Base-by-base conservation (phyloP, 2,888 invertebrate genomes). In the Homarus gammarus region DNA sequence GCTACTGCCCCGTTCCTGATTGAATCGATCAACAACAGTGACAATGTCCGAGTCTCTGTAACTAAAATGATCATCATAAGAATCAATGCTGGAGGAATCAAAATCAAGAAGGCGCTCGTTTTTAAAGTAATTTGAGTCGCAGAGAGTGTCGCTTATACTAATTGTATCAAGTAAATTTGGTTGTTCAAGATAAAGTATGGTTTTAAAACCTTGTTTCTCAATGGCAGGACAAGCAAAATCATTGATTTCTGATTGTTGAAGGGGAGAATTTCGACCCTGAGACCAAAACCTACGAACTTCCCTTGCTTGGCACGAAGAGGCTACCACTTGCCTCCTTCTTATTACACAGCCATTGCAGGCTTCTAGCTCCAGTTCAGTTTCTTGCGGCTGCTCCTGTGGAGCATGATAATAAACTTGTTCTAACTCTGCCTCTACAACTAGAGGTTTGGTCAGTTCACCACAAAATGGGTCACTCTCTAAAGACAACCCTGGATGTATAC, bases 341-440 rank as follows among this genome's bases (percentile, higher is more conserved):
- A 89, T 51, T 15, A 89, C 89, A 70, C 89, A 84, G n/a, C 89
- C 89, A 79, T 89, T 61, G 27, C 40, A 36, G 56, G 89, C 79
- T 72, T 56, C 89, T 40, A 84, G 36, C 72, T 89, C 89, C 72
- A 84, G 40, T 72, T 89, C 89, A 73, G 75, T 89, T 27, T 70
- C 33, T 27, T 84, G 51, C 33, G 89, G 84, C 31, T 79, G 49
- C 78, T 84, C 84, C 61, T 89, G 78, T 56, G 89, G 89, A 31
- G 84, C 79, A 79, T 89, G 89, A 33, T 84, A 79, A 64, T 89
- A 89, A 31, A 89, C 61, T 72, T 84, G 89, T 61, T 89, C 89
- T 78, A 89, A 68, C 84, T 89, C 84, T 40, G 89, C 89, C 61
- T 89, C 89, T 78, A 89, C 89, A 56, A 89, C 89, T 75, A 89